These are phyloP conservation scores for Augiades crinisus DNA, from an alignment of 2,888 invertebrate species.

Conservation along the genomic window DNA sequence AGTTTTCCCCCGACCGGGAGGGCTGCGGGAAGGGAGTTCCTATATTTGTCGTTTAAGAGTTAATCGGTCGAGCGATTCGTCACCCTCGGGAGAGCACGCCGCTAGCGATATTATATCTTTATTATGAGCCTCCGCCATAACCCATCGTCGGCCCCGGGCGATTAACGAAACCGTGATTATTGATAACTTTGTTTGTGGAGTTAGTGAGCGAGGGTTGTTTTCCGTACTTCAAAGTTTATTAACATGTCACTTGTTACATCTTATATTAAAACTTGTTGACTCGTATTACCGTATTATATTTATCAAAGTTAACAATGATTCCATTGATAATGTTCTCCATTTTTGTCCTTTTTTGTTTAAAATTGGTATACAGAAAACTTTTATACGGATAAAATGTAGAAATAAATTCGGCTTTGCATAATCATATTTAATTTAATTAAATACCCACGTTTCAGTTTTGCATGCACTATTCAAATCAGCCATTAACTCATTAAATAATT, in stretches of 20 bases:
- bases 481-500: conserved; percentile 13
- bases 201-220: conserved; percentile 32
- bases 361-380: no score
- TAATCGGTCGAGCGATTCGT: conserved; percentile 80
- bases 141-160: conserved; percentile 56
- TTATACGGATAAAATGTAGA: no score
- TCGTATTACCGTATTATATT: no score
- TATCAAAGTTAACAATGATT: no score
- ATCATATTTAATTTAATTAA: background rate
- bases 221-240: conserved; percentile 15
- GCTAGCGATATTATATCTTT: conserved; percentile 75
- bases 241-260: conserved; percentile 32
- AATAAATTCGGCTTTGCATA: no score
- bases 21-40: conserved; percentile 71
- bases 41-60: conserved; percentile 82
- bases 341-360: no score
- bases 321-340: no score
- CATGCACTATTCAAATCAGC: conserved; percentile 9
- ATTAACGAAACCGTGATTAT: conserved; percentile 75
- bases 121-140: conserved; percentile 63
- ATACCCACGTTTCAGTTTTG: background rate
- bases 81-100: conserved; percentile 73
- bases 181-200: conserved; percentile 65
- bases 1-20: conserved; percentile 70
- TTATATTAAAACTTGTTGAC: background rate